Conservation (phyloP, 2,113 vertebrate species). For the Holacanthus passer region DNA sequence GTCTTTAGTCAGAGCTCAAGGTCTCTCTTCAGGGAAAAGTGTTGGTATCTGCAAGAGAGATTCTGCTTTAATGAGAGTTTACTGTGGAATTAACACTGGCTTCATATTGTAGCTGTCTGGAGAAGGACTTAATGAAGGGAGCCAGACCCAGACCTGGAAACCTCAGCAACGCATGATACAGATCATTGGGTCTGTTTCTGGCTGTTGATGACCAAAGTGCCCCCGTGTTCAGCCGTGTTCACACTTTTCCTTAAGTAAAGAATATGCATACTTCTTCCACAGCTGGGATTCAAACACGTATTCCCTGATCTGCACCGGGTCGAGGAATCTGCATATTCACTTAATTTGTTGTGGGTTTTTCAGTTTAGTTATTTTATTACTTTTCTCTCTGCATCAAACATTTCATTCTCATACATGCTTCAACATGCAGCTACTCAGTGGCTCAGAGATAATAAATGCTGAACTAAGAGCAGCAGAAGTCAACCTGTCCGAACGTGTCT, state of each 20-base stretch:
- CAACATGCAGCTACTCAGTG: neutral
- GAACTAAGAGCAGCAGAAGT: constrained; percentile 42
- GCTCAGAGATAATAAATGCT: constrained; percentile 26
- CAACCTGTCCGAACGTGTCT: constrained; percentile 36
- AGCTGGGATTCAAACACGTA: too few relatives aligned
- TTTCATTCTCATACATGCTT: neutral
- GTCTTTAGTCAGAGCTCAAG: constrained; percentile 50
- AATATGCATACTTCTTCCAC: neutral
- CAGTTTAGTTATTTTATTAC: too few relatives aligned
- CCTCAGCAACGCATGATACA: neutral
- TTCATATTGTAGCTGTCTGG: neutral
- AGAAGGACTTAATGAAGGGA: neutral
- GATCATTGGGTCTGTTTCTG: neutral
- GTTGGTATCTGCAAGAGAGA: constrained; percentile 5
- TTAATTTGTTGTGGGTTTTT: too few relatives aligned
- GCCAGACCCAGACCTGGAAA: neutral
- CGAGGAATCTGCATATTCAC: too few relatives aligned
- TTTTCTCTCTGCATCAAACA: neutral
- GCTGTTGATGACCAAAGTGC: neutral
- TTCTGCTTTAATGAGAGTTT: neutral
- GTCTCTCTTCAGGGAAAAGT: constrained; percentile 32
- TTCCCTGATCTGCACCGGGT: too few relatives aligned
- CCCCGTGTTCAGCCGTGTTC: too few relatives aligned
- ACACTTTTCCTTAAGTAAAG: too few relatives aligned
- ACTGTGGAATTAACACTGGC: too few relatives aligned